Evolutionary conservation across 2,797 vertebrate genomes (phyloP).

Genomic region (Dipus sagitta): DNA sequence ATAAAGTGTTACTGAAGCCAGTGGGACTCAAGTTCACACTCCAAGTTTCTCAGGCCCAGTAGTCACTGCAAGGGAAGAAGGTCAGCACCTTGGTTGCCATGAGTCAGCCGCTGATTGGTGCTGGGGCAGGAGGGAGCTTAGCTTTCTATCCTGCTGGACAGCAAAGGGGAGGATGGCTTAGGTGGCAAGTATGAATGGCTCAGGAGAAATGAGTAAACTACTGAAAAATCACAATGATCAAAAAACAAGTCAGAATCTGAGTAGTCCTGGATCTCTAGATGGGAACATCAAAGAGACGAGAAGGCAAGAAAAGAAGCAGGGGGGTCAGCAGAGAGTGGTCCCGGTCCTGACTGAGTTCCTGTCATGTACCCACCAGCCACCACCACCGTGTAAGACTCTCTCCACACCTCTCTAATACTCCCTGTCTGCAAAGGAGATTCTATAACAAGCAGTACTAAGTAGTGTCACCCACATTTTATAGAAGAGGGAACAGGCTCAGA

Average conservation of each 20-base stretch:
- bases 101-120: not conserved
- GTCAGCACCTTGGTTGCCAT: not conserved
- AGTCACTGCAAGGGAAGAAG: not conserved
- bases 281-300: not conserved
- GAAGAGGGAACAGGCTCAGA: not conserved
- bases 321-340: not conserved
- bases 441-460: not conserved
- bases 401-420: not conserved
- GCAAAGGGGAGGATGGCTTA: not conserved
- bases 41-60: not conserved
- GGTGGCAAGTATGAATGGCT: not conserved
- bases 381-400: not conserved
- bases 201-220: not conserved
- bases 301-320: not conserved
- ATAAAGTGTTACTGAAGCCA: fast-evolving
- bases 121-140: not conserved
- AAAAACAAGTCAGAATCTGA: not conserved
- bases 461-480: not conserved
- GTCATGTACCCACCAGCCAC: not conserved
- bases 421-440: not conserved
- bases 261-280: not conserved
- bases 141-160: not conserved
- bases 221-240: not conserved
- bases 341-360: not conserved
- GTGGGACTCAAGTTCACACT: not conserved